These are phyloP conservation scores for Nesospiza acunhae DNA, from an alignment of 2,113 vertebrate genomes.

Conservation along the genomic window DNA sequence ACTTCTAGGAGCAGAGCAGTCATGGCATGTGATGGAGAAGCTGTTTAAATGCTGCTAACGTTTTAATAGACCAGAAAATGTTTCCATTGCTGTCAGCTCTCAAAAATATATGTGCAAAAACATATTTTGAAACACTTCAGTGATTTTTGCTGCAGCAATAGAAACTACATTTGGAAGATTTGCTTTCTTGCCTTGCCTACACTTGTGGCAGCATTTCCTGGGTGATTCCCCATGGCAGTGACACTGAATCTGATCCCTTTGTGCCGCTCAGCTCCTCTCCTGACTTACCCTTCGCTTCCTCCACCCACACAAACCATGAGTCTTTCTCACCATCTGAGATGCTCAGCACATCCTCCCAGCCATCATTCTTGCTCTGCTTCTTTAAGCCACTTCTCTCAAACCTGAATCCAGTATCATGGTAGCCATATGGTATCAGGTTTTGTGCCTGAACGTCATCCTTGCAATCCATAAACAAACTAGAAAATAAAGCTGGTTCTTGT, in stretches of 20 bases:
- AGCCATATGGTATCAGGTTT: neutral
- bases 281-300: neutral
- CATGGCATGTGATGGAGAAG: neutral
- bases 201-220: neutral
- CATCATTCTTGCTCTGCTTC: neutral
- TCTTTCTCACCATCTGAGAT: neutral
- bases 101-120: neutral
- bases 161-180: neutral
- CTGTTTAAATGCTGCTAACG: neutral
- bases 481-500: neutral
- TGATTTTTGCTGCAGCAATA: neutral
- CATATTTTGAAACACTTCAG: neutral
- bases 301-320: neutral
- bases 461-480: neutral
- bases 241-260: neutral
- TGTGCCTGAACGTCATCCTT: neutral
- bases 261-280: neutral
- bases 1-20: neutral
- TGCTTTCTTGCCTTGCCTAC: neutral
- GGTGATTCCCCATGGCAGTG: accelerated
- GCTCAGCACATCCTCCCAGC: neutral
- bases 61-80: neutral
- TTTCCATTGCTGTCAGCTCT: neutral
- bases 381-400: neutral
- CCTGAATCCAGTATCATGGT: neutral